Evolutionary conservation across 2,113 vertebrate genomes (phyloP), one percentile per base, ranked within the genome.

Genomic region (Tupaia chinensis): DNA sequence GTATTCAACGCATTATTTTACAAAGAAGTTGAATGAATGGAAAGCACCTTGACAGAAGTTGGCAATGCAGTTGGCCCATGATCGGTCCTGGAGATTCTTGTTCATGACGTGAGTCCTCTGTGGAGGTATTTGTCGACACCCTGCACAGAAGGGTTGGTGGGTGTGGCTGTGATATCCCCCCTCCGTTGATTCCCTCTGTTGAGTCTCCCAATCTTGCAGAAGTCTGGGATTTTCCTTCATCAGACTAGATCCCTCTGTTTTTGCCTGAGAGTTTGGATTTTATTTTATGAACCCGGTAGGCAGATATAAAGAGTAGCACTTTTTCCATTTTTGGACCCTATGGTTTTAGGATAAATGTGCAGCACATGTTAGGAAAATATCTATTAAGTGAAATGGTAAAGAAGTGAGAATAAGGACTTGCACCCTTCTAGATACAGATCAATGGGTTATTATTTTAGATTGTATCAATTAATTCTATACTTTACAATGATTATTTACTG

Each of bases 211-310:
- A 20, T 69, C 5, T 60, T 11, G 11, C 23, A 81, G 83, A 56
- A 79, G 53, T 16, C 19, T 44, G 20, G 10, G 3, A 23, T 12
- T 56, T 25, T 3, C 53, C 2, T 0, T 17, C 12, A 1, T 9
- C 68, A 3, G 32, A 88, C 3, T 65, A 70, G 25, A 19, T 7
- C 1, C n/a, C 19, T 83, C 13, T 72, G 69, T 17, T 81, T 95
- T 72, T 44, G 25, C 2, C 44, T 69, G 6, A 53, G 4, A 79
- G 12, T 84, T 69, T 82, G 7, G 44, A 69, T 73, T 91, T 77
- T 66, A 66, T 89, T 83, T 97, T 53, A 79, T 2, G 32, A 82
- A 73, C 11, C 91, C 29, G 54, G 10, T 81, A 20, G 53, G 27
- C 9, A 58, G n/a, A 68, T 54, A 8, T 53, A 25, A 54, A 22